These are phyloP conservation scores for Dasypolia templi DNA, from an alignment of 2,888 invertebrate genomes.

Conservation along the genomic window DNA sequence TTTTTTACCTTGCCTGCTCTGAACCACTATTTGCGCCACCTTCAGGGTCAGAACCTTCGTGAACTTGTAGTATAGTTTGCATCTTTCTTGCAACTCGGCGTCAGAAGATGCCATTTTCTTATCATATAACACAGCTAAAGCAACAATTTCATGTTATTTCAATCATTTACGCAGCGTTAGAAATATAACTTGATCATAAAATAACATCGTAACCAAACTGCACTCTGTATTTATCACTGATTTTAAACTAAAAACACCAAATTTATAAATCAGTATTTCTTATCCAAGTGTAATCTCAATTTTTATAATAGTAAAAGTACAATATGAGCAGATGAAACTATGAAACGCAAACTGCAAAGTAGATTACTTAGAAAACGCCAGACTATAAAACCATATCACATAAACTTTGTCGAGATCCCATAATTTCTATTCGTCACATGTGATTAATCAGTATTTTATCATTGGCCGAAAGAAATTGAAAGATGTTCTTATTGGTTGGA, in stretches of 20 bases:
- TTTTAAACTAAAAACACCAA: constrained; percentile 10
- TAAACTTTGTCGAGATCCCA: constrained; percentile 28
- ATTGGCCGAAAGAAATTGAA: constrained; percentile 21
- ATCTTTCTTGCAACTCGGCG: constrained; percentile 90
- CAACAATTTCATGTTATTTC: constrained; percentile 50
- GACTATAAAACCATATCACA: constrained; percentile 24
- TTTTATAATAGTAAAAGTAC: constrained; percentile 36
- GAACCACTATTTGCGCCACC: constrained; percentile 97
- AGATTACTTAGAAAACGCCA: constrained; percentile 47
- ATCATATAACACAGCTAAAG: constrained; percentile 40
- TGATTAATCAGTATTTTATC: not conserved
- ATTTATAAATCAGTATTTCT: constrained; percentile 19
- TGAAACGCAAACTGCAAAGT: constrained; percentile 51
- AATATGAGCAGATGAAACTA: constrained; percentile 31
- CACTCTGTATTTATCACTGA: constrained; percentile 25
- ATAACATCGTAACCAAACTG: constrained; percentile 45
- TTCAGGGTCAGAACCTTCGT: constrained; percentile 96
- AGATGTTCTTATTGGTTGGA: constrained; percentile 33
- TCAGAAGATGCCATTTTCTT: constrained; percentile 78
- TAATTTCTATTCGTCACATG: constrained; percentile 44
- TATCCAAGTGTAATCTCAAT: constrained; percentile 25
- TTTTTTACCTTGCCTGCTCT: constrained; percentile 97
- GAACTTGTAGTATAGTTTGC: constrained; percentile 97
- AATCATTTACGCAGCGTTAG: constrained; percentile 66
- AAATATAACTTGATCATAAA: constrained; percentile 43